A percentile compares a stretch with the other conserved stretches of the same genome.
These are phyloP conservation scores for Drosophila villosipedis DNA, from an alignment of 2,888 invertebrate species.

Conservation along the genomic window DNA sequence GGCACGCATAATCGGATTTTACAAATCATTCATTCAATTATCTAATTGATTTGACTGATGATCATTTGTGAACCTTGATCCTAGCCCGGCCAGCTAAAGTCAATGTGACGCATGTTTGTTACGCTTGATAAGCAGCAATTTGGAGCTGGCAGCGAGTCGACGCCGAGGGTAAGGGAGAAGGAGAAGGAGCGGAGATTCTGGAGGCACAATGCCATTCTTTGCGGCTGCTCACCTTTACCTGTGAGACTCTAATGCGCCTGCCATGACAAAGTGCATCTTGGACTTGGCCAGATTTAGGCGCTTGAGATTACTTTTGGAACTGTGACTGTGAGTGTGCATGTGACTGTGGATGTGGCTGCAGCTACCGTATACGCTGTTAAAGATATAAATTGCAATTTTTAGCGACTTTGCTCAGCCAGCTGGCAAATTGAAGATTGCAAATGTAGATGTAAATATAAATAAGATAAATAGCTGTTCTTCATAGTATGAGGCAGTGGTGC, in stretches of 20 bases:
- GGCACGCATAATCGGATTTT: slow-evolving; percentile 78
- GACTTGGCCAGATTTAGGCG: slow-evolving; percentile 31
- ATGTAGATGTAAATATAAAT: slow-evolving; percentile 1
- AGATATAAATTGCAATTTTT: slow-evolving; percentile 46
- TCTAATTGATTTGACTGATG: slow-evolving; percentile 82
- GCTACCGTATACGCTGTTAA: slow-evolving; percentile 40
- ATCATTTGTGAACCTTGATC: slow-evolving; percentile 79
- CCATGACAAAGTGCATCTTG: slow-evolving; percentile 70
- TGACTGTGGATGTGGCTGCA: slow-evolving; percentile 1
- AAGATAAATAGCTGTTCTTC: not conserved
- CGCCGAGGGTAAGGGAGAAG: not conserved
- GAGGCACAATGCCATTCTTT: slow-evolving; percentile 30
- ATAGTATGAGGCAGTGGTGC: not conserved
- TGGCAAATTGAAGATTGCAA: slow-evolving; percentile 13
- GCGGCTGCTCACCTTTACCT: slow-evolving; percentile 53
- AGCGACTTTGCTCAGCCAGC: slow-evolving; percentile 39
- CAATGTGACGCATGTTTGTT: slow-evolving; percentile 78
- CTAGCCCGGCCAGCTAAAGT: slow-evolving; percentile 51
- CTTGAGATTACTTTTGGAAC: slow-evolving; percentile 25
- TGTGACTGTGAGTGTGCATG: not conserved
- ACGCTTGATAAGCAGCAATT: slow-evolving; percentile 67
- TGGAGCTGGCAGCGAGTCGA: slow-evolving; percentile 22
- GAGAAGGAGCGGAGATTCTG: not conserved
- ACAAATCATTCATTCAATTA: slow-evolving; percentile 80
- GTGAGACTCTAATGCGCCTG: slow-evolving; percentile 45